These are phyloP conservation scores for Hybognathus amarus DNA, from an alignment of 2,797 vertebrate genomes.

Conservation along the genomic window DNA sequence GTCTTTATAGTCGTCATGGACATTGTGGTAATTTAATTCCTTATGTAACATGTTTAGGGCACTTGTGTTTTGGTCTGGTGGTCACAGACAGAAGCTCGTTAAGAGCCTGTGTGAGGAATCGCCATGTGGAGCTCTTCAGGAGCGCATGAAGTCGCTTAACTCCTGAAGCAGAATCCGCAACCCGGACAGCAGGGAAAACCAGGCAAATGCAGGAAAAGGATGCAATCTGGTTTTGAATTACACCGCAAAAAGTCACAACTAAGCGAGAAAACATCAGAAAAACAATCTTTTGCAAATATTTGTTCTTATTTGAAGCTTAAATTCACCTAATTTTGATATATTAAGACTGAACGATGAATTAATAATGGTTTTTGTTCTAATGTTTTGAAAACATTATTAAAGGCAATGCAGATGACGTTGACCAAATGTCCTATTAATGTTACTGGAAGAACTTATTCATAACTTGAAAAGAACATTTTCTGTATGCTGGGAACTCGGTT, in stretches of 20 bases:
- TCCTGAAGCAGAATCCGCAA: not conserved
- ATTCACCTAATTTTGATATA: not conserved
- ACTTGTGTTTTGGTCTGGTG: conserved; percentile 17
- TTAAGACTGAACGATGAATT: too few relatives aligned
- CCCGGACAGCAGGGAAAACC: not conserved
- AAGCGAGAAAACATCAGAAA: too few relatives aligned
- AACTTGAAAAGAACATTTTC: not conserved
- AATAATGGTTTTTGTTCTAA: too few relatives aligned
- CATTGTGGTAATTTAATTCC: not conserved
- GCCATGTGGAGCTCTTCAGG: not conserved
- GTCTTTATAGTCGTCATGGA: conserved; percentile 4
- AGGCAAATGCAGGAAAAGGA: not conserved
- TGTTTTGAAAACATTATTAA: not conserved
- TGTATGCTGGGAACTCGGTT: not conserved
- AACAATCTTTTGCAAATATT: too few relatives aligned
- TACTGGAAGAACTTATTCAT: not conserved
- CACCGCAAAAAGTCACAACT: not conserved
- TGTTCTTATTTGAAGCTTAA: not conserved
- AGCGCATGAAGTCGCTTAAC: not conserved
- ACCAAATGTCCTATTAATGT: not conserved
- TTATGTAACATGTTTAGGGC: conserved; percentile 31
- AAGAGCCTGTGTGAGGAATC: conserved; percentile 10
- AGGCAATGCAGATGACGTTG: not conserved
- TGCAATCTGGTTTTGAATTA: not conserved
- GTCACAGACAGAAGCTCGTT: conserved; percentile 30